Evolutionary conservation across 2,888 invertebrate genomes (phyloP).

Genomic region (Baccha elongata): DNA sequence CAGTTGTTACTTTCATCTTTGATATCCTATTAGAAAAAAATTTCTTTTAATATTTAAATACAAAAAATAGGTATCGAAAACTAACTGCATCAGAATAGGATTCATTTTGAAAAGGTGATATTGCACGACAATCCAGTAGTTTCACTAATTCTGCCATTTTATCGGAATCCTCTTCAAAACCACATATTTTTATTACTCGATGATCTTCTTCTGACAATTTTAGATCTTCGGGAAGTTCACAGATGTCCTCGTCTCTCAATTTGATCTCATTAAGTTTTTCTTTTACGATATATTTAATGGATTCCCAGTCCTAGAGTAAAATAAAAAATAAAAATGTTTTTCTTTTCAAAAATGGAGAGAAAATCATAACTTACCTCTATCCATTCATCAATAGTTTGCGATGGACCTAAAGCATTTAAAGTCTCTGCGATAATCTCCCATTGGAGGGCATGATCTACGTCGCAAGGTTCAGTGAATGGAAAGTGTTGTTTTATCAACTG

Average conservation of each 20-base stretch:
- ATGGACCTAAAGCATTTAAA: slow-evolving; percentile 18
- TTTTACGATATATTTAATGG: not conserved
- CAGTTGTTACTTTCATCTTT: not conserved
- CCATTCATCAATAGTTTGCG: slow-evolving; percentile 23
- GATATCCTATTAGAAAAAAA: not conserved
- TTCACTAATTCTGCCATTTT: slow-evolving; percentile 22
- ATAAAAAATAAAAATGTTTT: not conserved
- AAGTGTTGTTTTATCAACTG: slow-evolving; percentile 31
- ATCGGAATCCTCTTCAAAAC: not conserved
- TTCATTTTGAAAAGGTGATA: slow-evolving; percentile 31
- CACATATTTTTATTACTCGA: slow-evolving; percentile 13
- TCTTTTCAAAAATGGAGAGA: not conserved
- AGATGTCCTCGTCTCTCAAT: not conserved
- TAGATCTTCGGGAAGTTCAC: slow-evolving; percentile 8
- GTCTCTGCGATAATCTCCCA: slow-evolving; percentile 30
- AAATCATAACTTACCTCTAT: slow-evolving; percentile 13
- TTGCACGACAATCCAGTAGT: slow-evolving; percentile 34
- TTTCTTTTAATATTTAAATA: not conserved
- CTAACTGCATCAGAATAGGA: not conserved
- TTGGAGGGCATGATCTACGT: slow-evolving; percentile 5
- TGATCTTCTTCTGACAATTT: slow-evolving; percentile 28
- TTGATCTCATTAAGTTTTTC: not conserved
- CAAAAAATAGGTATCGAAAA: not conserved
- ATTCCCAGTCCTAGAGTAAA: slow-evolving; percentile 14
- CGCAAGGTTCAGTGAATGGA: slow-evolving; percentile 8